A percentile compares a stretch with the other conserved stretches of the same genome.
Evolutionary conservation across 2,888 invertebrate species (phyloP).

Genomic region (Catocala fraxini): DNA sequence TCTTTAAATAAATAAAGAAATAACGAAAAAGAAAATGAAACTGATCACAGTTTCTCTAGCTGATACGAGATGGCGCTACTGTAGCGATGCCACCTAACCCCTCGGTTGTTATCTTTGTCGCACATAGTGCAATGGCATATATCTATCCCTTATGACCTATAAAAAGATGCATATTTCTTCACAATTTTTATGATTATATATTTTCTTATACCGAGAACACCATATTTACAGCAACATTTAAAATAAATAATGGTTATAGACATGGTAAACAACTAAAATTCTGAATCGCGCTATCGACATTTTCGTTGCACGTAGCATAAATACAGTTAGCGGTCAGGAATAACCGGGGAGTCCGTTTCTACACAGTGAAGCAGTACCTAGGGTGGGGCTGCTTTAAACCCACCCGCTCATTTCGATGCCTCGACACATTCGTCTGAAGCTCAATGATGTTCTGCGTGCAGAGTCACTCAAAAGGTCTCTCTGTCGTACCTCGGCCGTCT

Average conservation of each 20-base stretch:
- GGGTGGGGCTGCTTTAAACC: slow-evolving; percentile 63
- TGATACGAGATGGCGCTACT: slow-evolving; percentile 51
- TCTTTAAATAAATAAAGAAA: too few species aligned
- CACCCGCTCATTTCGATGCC: slow-evolving; percentile 34
- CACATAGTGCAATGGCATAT: slow-evolving; percentile 5
- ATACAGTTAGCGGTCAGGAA: neutral
- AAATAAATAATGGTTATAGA: neutral
- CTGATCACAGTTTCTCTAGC: slow-evolving; percentile 22
- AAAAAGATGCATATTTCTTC: neutral
- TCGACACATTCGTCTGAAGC: slow-evolving; percentile 2
- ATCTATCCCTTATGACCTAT: slow-evolving; percentile 1
- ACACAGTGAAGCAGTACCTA: slow-evolving; percentile 67
- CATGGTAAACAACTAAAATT: neutral
- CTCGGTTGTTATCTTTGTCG: slow-evolving; percentile 34
- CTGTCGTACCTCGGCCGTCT: slow-evolving; percentile 19
- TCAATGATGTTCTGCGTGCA: slow-evolving; percentile 8
- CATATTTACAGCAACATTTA: neutral
- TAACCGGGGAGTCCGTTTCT: slow-evolving; percentile 70
- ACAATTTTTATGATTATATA: neutral
- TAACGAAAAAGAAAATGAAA: too few species aligned
- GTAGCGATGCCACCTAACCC: slow-evolving; percentile 1
- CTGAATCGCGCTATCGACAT: slow-evolving; percentile 58
- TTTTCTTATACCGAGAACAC: neutral
- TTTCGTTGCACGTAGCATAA: slow-evolving; percentile 31
- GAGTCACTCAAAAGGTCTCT: neutral